Evolutionary conservation across 1,140 invertebrate species (phyloP), one percentile per base, ranked within the genome.

Genomic region (Saccostrea cuccullata): DNA sequence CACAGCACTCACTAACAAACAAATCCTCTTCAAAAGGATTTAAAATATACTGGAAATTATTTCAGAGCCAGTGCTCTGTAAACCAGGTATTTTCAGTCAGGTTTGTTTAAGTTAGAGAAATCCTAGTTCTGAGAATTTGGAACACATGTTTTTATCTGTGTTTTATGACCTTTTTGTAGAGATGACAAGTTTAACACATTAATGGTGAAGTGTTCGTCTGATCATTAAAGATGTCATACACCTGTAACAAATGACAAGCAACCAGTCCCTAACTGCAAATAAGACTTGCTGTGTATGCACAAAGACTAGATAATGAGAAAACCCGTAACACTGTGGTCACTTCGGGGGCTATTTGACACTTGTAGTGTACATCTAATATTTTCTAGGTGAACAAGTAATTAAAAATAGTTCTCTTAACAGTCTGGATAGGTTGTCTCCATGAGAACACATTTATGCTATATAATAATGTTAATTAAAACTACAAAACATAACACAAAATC

Each of bases 161-260:
- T 77, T 77, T 77, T 77, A 77, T 77, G 70, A 77, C 70, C 26
- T 77, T 77, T 30, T 77, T 15, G 6, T 77, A 2, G 26, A 77
- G 70, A 30, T 26, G 26, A 36, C 70, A 77, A 77, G 36, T 30
- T 77, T 77, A 77, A 77, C 70, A 77, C 26, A 26, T 15, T 77
- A 30, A 30, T 30, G 26, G 15, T 30, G 47, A 55, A 20, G 82
- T 23, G 40, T 84, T 20, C n/a, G 4, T 84, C 17, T 84, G 55
- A 84, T 84, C 47, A 26, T 84, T 26, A 77, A 36, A 77, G 23
- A 77, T 77, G 70, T 11, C 30, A 13, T 2, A 15, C 8, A 77
- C 11, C 13, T 26, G 13, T 30, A 36, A 77, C 23, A 77, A 47
- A 36, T 36, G 70, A 77, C 70, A 77, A 26, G 26, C 13, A 36